Percentiles rank a stretch among this genome's conserved stretches.
phyloP scores from a whole-genome alignment of 2,113 vertebrate species.

The Notothenia rossii region DNA sequence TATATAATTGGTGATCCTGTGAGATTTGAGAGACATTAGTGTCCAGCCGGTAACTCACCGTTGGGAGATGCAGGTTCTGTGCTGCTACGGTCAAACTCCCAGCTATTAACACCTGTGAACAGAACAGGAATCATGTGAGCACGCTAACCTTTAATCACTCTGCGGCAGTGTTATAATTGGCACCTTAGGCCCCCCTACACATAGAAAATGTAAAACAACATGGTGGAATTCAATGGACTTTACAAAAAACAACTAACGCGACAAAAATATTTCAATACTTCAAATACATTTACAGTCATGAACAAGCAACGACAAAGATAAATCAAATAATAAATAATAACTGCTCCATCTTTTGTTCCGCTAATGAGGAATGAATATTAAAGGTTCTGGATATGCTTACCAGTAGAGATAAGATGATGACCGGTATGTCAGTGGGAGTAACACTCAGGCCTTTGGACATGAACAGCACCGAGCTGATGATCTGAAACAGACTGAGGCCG shows the following conservation, averaged over 20 bases:
- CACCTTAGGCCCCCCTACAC: no score
- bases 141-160: no score
- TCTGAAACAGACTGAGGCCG: slow-evolving; percentile 62
- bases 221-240: no score
- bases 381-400: slow-evolving; percentile 53
- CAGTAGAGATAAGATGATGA: slow-evolving; percentile 46
- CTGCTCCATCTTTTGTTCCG: no score
- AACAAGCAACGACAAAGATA: no score
- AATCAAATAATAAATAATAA: no score
- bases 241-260: no score
- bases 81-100: slow-evolving; percentile 79
- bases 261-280: no score
- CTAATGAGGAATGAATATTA: background rate
- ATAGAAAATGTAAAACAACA: no score
- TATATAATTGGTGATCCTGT: background rate
- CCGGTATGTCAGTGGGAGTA: fast-evolving
- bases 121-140: background rate
- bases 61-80: slow-evolving; percentile 76
- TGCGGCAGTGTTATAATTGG: no score
- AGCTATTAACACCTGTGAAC: slow-evolving; percentile 72
- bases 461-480: slow-evolving; percentile 24
- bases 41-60: slow-evolving; percentile 61
- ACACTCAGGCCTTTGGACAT: fast-evolving
- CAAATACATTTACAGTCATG: no score
- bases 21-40: no score